Evolutionary conservation across 2,113 vertebrate species (phyloP).

Genomic region (Caracal caracal): DNA sequence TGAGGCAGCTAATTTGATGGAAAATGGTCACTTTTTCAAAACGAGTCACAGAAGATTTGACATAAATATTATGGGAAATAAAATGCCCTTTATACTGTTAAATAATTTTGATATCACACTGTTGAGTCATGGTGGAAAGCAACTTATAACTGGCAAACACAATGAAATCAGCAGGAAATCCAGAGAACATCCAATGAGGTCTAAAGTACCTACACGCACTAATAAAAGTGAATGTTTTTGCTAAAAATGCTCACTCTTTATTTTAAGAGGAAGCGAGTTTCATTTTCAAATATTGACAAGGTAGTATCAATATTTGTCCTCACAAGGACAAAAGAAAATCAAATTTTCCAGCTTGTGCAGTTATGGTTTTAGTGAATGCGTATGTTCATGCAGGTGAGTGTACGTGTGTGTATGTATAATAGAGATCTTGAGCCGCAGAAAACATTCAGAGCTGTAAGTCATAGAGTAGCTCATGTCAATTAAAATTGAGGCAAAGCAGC

Average conservation of each 20-base stretch:
- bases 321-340: slow-evolving; percentile 74
- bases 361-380: slow-evolving; percentile 23
- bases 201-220: slow-evolving; percentile 39
- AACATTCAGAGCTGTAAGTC: slow-evolving; percentile 72
- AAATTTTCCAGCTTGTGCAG: slow-evolving; percentile 71
- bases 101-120: neutral
- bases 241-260: slow-evolving; percentile 64
- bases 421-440: neutral
- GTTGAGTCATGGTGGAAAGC: neutral
- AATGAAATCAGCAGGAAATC: neutral
- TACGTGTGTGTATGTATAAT: neutral
- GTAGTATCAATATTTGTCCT: slow-evolving; percentile 46
- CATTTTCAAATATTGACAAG: slow-evolving; percentile 74
- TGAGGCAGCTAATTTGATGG: neutral
- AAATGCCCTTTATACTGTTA: neutral
- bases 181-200: neutral
- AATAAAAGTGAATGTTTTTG: slow-evolving; percentile 73
- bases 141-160: slow-evolving; percentile 57
- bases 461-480: slow-evolving; percentile 69
- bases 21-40: slow-evolving; percentile 37
- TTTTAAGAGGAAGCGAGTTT: slow-evolving; percentile 65
- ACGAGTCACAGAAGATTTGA: neutral
- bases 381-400: neutral
- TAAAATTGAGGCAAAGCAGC: slow-evolving; percentile 70
- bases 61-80: neutral